Evolutionary conservation across 2,888 invertebrate genomes (phyloP).

Genomic region (Yponomeuta plumbellus): DNA sequence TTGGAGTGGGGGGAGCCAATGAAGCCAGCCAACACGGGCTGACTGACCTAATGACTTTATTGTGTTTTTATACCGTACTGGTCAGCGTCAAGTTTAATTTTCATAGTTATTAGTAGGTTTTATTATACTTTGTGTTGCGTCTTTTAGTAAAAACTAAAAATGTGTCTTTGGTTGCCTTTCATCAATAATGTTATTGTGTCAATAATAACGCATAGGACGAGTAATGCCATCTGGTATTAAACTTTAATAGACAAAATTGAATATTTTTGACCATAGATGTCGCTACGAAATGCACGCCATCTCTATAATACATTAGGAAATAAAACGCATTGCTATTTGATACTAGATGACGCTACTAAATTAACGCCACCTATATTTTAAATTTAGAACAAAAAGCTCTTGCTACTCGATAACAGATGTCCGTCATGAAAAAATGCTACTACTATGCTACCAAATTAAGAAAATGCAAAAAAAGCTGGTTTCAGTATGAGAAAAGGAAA

Average conservation of each 20-base stretch:
- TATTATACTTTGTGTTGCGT: no score
- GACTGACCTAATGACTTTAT: slow-evolving; percentile 50
- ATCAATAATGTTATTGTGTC: no score
- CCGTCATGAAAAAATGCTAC: neutral
- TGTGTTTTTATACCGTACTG: no score
- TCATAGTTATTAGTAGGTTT: no score
- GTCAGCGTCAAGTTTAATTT: no score
- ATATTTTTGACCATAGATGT: neutral
- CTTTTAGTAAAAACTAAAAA: no score
- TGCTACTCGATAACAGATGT: neutral
- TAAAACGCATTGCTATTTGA: neutral
- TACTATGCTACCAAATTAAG: neutral
- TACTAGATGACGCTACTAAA: neutral
- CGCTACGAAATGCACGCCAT: neutral
- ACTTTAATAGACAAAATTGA: no score
- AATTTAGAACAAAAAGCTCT: neutral
- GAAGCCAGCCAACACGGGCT: slow-evolving; percentile 44
- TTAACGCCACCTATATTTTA: neutral
- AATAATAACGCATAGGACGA: no score
- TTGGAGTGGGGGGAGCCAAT: slow-evolving; percentile 58
- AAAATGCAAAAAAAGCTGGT: neutral
- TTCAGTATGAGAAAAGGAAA: neutral
- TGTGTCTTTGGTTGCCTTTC: no score
- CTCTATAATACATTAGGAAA: neutral
- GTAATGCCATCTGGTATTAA: no score